phyloP scores from a whole-genome alignment of 2,113 vertebrate species.

The Pelodiscus sinensis region DNA sequence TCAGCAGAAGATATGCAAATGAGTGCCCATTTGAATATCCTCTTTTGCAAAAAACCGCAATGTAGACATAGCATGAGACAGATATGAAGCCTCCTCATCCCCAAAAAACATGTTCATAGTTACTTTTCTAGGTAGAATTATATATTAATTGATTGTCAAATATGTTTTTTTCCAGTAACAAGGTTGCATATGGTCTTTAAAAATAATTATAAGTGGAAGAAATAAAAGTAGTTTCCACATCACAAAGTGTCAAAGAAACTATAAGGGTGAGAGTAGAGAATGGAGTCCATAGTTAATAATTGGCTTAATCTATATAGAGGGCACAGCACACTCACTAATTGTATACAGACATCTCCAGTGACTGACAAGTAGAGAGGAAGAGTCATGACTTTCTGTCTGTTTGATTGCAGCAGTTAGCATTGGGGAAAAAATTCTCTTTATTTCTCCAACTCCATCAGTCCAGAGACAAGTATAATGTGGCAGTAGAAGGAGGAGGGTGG shows the following conservation, averaged over 20 bases:
- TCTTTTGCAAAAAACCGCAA: no score
- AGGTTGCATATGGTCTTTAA: background rate
- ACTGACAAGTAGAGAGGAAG: background rate
- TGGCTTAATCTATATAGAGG: background rate
- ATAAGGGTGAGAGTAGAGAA: background rate
- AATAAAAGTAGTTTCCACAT: background rate
- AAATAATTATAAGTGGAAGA: background rate
- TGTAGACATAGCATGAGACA: no score
- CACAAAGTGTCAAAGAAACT: background rate
- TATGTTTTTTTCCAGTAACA: background rate
- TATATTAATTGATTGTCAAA: background rate
- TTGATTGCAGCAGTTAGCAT: no score
- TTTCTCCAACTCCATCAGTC: background rate
- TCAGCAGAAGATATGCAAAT: no score
- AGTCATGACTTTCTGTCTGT: background rate
- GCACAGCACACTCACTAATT: background rate
- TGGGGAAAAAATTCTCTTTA: background rate
- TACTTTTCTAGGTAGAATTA: background rate
- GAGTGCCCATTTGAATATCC: no score
- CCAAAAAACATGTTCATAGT: background rate
- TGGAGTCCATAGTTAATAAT: background rate
- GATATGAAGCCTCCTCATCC: background rate
- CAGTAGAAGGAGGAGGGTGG: background rate
- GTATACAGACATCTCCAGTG: background rate
- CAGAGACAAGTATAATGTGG: background rate